Percentiles rank a stretch among this genome's conserved stretches.
Conservation (phyloP, 2,797 vertebrate species). For the Enteromius argenteus region DNA sequence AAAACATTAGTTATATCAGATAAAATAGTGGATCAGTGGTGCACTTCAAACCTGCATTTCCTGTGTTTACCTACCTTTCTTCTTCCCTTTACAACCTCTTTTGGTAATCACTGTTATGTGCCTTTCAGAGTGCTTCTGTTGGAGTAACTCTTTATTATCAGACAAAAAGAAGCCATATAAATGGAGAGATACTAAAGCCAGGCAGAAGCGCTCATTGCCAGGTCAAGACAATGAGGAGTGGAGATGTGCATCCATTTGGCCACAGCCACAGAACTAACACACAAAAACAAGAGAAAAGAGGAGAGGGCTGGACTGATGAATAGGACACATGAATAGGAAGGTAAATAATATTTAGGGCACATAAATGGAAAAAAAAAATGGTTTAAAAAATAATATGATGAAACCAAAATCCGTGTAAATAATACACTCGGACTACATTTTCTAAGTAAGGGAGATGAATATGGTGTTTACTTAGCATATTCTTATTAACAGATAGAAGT, state of each 20-base stretch:
- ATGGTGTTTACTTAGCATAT: not conserved
- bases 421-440: not conserved
- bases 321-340: not conserved
- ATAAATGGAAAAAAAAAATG: conserved; percentile 5
- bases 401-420: not conserved
- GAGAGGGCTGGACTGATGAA: conserved; percentile 17
- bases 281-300: conserved; percentile 15
- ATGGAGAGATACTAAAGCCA: conserved; percentile 36
- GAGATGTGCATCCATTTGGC: conserved; percentile 42
- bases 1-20: not conserved
- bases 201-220: conserved; percentile 30
- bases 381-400: not conserved
- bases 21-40: not conserved
- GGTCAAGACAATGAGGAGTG: conserved; percentile 37
- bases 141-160: conserved; percentile 38
- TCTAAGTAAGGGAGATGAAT: not conserved
- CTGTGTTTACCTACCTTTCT: conserved; percentile 36
- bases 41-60: conserved; percentile 19
- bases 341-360: not conserved
- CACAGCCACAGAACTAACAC: conserved; percentile 12
- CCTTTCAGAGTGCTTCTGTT: conserved; percentile 27
- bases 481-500: not conserved
- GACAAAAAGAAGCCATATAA: conserved; percentile 36
- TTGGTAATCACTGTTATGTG: conserved; percentile 33
- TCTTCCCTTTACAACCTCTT: conserved; percentile 12